phyloP scores from a whole-genome alignment of 2,797 vertebrate genomes.

The Craterocephalus amniculus region DNA sequence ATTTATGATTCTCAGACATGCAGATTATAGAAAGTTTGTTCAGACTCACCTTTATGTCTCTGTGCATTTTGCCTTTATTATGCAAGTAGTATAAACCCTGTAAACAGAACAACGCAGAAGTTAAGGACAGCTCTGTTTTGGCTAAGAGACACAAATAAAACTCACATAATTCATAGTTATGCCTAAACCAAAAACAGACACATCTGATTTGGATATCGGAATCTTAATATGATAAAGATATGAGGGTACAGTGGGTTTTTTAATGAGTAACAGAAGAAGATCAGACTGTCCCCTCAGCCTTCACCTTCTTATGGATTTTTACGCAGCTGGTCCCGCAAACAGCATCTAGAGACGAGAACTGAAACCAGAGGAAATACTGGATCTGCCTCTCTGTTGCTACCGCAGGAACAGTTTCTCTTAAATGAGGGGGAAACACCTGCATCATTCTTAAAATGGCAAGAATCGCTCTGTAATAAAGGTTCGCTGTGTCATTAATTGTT shows the following conservation, averaged over 20 bases:
- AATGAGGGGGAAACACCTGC: not conserved
- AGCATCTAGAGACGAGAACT: too few species aligned
- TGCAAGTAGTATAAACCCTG: slow-evolving; percentile 98
- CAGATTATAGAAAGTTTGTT: not conserved
- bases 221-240: too few species aligned
- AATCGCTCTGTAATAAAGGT: not conserved
- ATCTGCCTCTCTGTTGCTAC: not conserved
- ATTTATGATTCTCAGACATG: not conserved
- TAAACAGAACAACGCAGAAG: slow-evolving; percentile 34
- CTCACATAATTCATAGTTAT: too few species aligned
- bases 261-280: too few species aligned
- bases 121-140: not conserved
- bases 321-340: not conserved
- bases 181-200: too few species aligned
- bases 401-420: too few species aligned
- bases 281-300: not conserved
- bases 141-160: too few species aligned
- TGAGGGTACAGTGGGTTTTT: too few species aligned
- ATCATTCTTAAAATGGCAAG: not conserved
- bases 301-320: not conserved
- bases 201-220: too few species aligned
- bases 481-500: not conserved
- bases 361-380: not conserved
- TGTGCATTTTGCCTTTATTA: slow-evolving; percentile 99
- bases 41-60: slow-evolving; percentile 95